These are phyloP conservation scores for Phania funesta DNA, from an alignment of 2,888 invertebrate genomes.

Conservation along the genomic window DNA sequence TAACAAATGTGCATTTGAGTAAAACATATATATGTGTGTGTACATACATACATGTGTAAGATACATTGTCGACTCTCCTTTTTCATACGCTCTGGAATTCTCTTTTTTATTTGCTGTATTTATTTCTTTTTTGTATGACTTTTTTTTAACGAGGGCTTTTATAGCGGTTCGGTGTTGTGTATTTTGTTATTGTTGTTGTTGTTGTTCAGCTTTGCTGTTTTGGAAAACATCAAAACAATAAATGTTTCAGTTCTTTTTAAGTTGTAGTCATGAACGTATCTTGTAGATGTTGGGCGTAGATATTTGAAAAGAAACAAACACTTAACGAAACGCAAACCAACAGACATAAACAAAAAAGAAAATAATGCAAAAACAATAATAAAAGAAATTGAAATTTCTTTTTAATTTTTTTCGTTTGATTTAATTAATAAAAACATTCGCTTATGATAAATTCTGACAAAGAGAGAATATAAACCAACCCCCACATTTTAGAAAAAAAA, in stretches of 20 bases:
- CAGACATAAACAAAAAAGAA: constrained; percentile 33
- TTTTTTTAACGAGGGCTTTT: constrained; percentile 33
- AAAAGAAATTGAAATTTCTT: no score
- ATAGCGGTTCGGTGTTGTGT: constrained; percentile 39
- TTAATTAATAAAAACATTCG: constrained; percentile 45
- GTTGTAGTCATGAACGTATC: constrained; percentile 67
- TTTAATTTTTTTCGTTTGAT: no score
- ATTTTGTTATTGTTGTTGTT: constrained; percentile 40
- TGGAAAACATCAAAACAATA: constrained; percentile 52
- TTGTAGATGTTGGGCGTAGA: constrained; percentile 30
- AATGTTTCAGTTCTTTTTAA: constrained; percentile 67
- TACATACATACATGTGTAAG: no score
- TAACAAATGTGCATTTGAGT: neutral
- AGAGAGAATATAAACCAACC: constrained; percentile 44
- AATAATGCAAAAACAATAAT: neutral
- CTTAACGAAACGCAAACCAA: neutral
- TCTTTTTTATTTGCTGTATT: constrained; percentile 24
- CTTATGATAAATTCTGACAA: constrained; percentile 23
- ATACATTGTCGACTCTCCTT: constrained; percentile 28
- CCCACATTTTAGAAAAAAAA: no score
- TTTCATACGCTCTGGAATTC: constrained; percentile 47
- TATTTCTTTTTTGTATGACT: constrained; percentile 24
- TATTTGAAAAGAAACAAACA: constrained; percentile 11
- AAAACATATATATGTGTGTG: constrained; percentile 2
- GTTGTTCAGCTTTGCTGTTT: constrained; percentile 53